Conservation (phyloP, 2,888 invertebrate species). For the Spodoptera exigua region DNA sequence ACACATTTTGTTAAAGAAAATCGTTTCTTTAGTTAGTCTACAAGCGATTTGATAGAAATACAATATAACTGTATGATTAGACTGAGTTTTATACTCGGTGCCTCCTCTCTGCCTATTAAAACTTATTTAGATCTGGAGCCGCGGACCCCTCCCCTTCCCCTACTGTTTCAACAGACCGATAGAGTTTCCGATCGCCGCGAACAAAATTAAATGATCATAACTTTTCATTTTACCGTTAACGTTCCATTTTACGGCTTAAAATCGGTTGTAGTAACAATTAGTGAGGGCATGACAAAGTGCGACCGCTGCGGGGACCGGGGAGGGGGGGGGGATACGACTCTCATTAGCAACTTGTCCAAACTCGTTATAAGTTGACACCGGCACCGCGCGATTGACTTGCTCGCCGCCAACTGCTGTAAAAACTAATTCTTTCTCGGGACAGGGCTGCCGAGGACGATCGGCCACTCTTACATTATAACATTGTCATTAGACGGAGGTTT, state of each 20-base stretch:
- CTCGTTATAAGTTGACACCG: slow-evolving; percentile 82
- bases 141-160: slow-evolving; percentile 6
- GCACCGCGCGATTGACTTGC: slow-evolving; percentile 67
- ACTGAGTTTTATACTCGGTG: too few relatives aligned
- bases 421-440: slow-evolving; percentile 64
- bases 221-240: slow-evolving; percentile 51
- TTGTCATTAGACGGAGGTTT: too few relatives aligned
- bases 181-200: slow-evolving; percentile 45
- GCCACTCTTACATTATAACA: too few relatives aligned
- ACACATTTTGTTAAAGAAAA: too few relatives aligned
- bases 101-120: slow-evolving; percentile 6
- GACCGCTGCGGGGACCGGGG: slow-evolving; percentile 5
- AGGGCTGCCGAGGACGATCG: slow-evolving; percentile 40
- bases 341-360: slow-evolving; percentile 86
- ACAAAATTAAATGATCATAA: slow-evolving; percentile 56
- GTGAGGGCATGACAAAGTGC: slow-evolving; percentile 50
- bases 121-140: slow-evolving; percentile 1
- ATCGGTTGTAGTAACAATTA: slow-evolving; percentile 54
- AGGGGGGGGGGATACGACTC: slow-evolving; percentile 64
- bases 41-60: too few relatives aligned
- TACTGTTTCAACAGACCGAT: slow-evolving; percentile 33
- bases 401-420: slow-evolving; percentile 65
- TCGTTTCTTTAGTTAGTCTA: too few relatives aligned
- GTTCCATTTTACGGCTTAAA: slow-evolving; percentile 41
- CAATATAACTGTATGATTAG: too few relatives aligned